Evolutionary conservation across 2,888 invertebrate species (phyloP).

Genomic region (Phragmatobia fuliginosa): DNA sequence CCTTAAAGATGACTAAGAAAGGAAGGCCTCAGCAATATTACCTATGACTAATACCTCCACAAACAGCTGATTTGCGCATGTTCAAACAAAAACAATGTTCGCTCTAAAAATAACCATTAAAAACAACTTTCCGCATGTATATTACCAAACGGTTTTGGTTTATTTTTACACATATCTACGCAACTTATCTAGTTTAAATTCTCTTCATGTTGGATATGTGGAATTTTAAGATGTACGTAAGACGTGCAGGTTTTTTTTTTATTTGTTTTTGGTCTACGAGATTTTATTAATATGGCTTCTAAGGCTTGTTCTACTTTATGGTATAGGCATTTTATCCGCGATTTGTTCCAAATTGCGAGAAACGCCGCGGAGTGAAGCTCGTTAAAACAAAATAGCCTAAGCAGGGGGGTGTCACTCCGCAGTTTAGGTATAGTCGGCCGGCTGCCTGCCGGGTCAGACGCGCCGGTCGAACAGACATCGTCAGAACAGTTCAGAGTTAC

Average conservation of each 20-base stretch:
- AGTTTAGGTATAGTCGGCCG: too few species aligned
- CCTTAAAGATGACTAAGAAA: neutral
- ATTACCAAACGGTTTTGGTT: constrained; percentile 13
- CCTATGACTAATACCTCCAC: neutral
- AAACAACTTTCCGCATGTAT: constrained; percentile 35
- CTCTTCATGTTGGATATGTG: neutral
- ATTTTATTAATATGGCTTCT: neutral
- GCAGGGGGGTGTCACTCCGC: too few species aligned
- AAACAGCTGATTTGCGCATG: constrained; percentile 21
- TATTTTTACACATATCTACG: constrained; percentile 13
- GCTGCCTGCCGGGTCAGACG: too few species aligned
- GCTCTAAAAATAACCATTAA: constrained; percentile 32
- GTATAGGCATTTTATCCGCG: too few species aligned
- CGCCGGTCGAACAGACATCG: too few species aligned
- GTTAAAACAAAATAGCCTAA: too few species aligned
- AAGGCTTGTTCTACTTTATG: neutral
- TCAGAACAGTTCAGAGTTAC: too few species aligned
- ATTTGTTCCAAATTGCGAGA: too few species aligned
- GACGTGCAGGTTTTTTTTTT: neutral
- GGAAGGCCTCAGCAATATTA: neutral
- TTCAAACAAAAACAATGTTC: constrained; percentile 25
- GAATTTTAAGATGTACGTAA: neutral
- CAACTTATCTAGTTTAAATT: constrained; percentile 9
- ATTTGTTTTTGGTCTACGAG: neutral
- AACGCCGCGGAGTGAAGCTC: too few species aligned